Percentiles rank a stretch among this genome's conserved stretches.
Evolutionary conservation across 2,888 invertebrate genomes (phyloP).

Genomic region (Drosophila mulleri): DNA sequence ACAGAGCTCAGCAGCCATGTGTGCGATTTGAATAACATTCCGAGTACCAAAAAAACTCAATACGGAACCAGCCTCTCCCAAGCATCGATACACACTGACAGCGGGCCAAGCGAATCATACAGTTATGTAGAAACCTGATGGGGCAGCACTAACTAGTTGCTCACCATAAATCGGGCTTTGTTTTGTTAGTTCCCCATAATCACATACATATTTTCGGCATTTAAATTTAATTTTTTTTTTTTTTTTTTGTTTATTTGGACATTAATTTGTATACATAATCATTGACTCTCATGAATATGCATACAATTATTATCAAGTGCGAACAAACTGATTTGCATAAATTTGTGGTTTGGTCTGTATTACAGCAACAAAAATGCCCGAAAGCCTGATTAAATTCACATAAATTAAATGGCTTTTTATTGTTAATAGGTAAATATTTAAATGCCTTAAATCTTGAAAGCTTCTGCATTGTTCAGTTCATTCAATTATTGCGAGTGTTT

Average conservation of each 20-base stretch:
- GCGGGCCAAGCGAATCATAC: conserved; percentile 16
- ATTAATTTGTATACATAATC: conserved; percentile 48
- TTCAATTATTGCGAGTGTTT: not conserved
- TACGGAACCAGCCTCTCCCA: conserved; percentile 38
- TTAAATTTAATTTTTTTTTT: conserved; percentile 23
- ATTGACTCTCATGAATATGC: conserved; percentile 67
- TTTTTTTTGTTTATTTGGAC: conserved; percentile 2
- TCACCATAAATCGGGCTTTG: conserved; percentile 16
- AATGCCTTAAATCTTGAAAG: not conserved
- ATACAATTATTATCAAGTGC: conserved; percentile 70
- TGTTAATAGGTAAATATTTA: conserved; percentile 12
- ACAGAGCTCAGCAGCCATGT: conserved; percentile 26
- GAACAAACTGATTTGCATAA: conserved; percentile 68
- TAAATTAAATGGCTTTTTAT: conserved; percentile 11
- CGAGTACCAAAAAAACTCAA: conserved; percentile 4
- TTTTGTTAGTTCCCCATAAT: not conserved
- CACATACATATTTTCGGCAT: conserved; percentile 6
- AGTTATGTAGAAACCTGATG: conserved; percentile 32
- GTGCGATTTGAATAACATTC: conserved; percentile 58
- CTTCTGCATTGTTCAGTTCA: not conserved
- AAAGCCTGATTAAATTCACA: conserved; percentile 39
- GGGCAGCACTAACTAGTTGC: conserved; percentile 25
- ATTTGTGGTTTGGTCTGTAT: conserved; percentile 18
- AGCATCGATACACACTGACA: conserved; percentile 48
- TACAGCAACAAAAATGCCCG: conserved; percentile 16